Base-by-base conservation (phyloP, 2,888 invertebrate species). In the Monopis laevigella region DNA sequence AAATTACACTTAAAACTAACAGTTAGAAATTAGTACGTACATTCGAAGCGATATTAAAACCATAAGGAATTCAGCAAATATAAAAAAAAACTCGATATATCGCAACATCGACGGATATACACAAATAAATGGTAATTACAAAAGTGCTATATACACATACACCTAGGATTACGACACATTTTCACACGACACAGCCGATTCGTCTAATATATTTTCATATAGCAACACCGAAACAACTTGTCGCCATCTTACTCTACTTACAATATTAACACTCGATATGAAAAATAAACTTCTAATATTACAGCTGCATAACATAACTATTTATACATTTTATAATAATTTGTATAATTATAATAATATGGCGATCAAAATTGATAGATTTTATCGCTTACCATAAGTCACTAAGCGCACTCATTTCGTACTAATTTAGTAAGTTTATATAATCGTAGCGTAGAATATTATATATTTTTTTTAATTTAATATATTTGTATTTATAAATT, bases 281-380 rank as follows among this genome's bases (percentile, higher is more conserved):
- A 80, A 80, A 80, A 80, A 78, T 80, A 80, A 80, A 78, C 74
- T 65, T 72, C 78, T 80, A 78, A 78, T 30, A 40, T 73, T 80
- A 78, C 74, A 72, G 77, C 70, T 72, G 80, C 77, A 77, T 78
- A n/a, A n/a, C n/a, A n/a, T n/a, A 80, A 77, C 75, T 80, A 80
- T 78, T 77, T 80, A 74, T 78, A 78, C 75, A 78, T 77, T 78
- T 71, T 73, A 75, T 7, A 21, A 21, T 21, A 8, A 5, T 21
- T 21, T 21, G 8, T 21, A 21, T 21, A 21, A 7, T 21, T 21
- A 7, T 21, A 21, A 7, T 7, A 21, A 21, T 21, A 7, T 7
- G 24, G 8, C 8, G 6, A 21, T 21, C 5, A 21, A 21, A 21
- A 21, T 21, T 7, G 13, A 30, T 13, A 13, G 13, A 30, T 7